Evolutionary conservation across 2,113 vertebrate genomes (phyloP).

Genomic region (Phasianus colchicus): DNA sequence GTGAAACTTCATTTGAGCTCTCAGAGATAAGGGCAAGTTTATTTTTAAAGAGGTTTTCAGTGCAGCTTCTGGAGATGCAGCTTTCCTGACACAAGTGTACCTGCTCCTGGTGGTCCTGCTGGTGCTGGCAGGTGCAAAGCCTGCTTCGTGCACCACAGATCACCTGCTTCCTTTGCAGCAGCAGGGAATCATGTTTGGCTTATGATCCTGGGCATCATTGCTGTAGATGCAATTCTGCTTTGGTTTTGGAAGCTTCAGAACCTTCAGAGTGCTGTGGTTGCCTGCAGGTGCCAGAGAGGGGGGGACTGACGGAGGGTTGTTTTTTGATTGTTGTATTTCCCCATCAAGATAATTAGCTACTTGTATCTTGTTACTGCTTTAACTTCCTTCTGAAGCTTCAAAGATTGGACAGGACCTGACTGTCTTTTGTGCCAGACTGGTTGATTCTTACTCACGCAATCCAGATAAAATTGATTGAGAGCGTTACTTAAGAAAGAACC

Average conservation of each 20-base stretch:
- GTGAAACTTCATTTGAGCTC: neutral
- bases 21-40: neutral
- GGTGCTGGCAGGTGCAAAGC: neutral
- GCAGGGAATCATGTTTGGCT: neutral
- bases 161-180: neutral
- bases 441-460: neutral
- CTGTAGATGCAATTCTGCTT: neutral
- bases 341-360: neutral
- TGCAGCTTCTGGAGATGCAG: neutral
- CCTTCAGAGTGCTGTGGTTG: neutral
- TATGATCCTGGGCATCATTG: neutral
- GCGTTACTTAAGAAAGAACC: neutral
- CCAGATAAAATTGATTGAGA: neutral
- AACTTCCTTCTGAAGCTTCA: neutral
- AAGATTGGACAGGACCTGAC: neutral
- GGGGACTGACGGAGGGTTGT: fast-evolving
- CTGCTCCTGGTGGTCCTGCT: neutral
- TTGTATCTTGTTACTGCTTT: neutral
- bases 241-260: neutral
- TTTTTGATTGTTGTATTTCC: constrained; percentile 8
- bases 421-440: neutral
- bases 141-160: neutral
- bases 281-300: neutral
- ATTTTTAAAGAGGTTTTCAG: neutral
- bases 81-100: neutral